Evolutionary conservation across 2,888 invertebrate species (phyloP), one percentile per base, ranked within the genome.

Genomic region (Scaptomyza caliginosa): DNA sequence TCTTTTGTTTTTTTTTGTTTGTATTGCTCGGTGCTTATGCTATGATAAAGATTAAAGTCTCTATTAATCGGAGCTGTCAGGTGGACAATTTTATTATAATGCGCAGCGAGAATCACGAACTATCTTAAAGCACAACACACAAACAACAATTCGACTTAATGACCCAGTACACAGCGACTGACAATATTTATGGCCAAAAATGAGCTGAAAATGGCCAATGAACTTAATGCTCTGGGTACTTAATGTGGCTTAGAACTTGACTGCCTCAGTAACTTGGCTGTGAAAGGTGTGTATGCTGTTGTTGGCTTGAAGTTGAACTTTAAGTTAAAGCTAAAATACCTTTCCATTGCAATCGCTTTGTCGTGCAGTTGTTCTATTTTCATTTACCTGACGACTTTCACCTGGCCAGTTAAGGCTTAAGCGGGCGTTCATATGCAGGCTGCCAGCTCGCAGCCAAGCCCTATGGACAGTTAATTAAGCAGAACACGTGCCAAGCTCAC

Each of bases 71-170:
- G 40, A 45, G 59, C 83, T 82, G 82, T 87, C 87, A 85, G 67
- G 84, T 83, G 86, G 83, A 83, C 88, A 83, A 88, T 86, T 83
- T 83, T 83, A 83, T 77, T 86, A 68, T 67, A 64, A 76, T 42
- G 65, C 58, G 30, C 19, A 58, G 26, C 34, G 59, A 51, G 43
- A 36, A 52, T 73, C 73, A 73, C 73, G 76, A 73, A 60, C 67
- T 54, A 17, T 17, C 4, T 3, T 55, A 51, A 38, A 36, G 24
- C 57, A 62, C 45, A 51, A 38, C 30, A 21, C 57, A 62, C 45
- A 57, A 62, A 52, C 81, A 66, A 82, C 76, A 62, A 66, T 74
- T 74, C 69, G 62, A 43, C 45, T 69, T 63, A 77, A 74, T 75
- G 62, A 63, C 71, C 76, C 70, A 75, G 52, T 50, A 63, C 65